phyloP scores from a whole-genome alignment of 2,113 vertebrate genomes.

The Sprattus sprattus region DNA sequence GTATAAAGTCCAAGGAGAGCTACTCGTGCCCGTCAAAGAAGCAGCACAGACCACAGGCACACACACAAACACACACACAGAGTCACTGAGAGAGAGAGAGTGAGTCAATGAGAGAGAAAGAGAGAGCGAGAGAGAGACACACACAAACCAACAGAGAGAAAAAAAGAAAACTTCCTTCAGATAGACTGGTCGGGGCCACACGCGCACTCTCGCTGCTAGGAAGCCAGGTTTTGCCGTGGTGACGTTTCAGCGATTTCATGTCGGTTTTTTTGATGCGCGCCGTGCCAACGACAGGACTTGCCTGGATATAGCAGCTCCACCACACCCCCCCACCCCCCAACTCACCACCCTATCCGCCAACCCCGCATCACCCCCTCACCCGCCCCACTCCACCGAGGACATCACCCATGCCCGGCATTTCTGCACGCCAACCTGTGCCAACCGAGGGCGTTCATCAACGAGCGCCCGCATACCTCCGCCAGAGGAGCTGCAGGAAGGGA shows the following conservation, averaged over 20 bases:
- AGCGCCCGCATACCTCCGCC: not conserved
- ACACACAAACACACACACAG: not conserved
- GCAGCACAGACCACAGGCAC: conserved; percentile 36
- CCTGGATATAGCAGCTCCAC: conserved; percentile 3
- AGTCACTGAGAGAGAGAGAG: not conserved
- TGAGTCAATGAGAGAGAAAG: not conserved
- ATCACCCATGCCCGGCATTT: not conserved
- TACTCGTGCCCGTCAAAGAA: conserved; percentile 63
- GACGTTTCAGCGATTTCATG: not conserved
- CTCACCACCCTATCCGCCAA: not conserved
- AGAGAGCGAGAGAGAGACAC: not conserved
- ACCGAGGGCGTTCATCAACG: not conserved
- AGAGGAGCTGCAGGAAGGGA: not conserved
- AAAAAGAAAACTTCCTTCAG: not conserved
- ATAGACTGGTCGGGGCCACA: not conserved
- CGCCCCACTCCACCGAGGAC: not conserved
- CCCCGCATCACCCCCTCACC: not conserved
- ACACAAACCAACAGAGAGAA: not conserved
- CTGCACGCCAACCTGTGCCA: not conserved
- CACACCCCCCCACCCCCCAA: not conserved
- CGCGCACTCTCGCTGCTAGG: not conserved
- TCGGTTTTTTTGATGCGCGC: not conserved
- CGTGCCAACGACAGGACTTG: not conserved
- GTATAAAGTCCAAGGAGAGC: conserved; percentile 74
- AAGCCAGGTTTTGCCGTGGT: not conserved